Conservation (phyloP, 2,797 vertebrate genomes). For the Danio tinwini region DNA sequence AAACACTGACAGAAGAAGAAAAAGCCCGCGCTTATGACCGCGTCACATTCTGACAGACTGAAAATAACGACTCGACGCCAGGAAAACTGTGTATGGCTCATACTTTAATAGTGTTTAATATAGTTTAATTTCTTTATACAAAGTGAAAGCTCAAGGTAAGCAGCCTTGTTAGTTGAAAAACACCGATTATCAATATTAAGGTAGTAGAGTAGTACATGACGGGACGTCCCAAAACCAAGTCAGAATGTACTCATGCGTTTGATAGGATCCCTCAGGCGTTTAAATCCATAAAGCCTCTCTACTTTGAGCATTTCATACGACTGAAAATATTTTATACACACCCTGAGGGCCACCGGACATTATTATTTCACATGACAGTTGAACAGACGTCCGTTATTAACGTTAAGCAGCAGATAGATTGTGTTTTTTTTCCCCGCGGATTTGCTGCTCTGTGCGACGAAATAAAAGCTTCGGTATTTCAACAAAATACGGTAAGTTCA, state of each 20-base stretch:
- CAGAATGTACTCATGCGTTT: conserved; percentile 74
- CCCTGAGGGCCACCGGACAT: conserved; percentile 69
- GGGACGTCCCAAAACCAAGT: conserved; percentile 69
- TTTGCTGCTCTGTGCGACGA: conserved; percentile 28
- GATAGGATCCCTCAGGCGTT: conserved; percentile 64
- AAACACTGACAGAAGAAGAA: too few species aligned
- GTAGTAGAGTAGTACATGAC: conserved; percentile 66
- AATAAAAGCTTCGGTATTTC: conserved; percentile 48
- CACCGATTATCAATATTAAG: conserved; percentile 76
- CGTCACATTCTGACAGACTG: not conserved
- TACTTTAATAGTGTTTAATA: conserved; percentile 73
- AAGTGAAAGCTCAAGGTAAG: conserved; percentile 63
- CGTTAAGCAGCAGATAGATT: conserved; percentile 58
- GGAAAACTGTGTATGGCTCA: conserved; percentile 20
- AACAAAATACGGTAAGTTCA: conserved; percentile 67
- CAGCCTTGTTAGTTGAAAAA: conserved; percentile 63
- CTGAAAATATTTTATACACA: conserved; percentile 60
- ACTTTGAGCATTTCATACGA: conserved; percentile 37
- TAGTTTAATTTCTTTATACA: conserved; percentile 73
- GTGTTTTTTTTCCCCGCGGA: conserved; percentile 45
- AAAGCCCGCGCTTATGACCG: not conserved
- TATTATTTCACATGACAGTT: conserved; percentile 72
- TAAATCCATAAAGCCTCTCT: conserved; percentile 34
- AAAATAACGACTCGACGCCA: conserved; percentile 25
- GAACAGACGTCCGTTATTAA: conserved; percentile 68